Conservation (phyloP, 1,140 invertebrate genomes). For the Piezodorus guildinii region DNA sequence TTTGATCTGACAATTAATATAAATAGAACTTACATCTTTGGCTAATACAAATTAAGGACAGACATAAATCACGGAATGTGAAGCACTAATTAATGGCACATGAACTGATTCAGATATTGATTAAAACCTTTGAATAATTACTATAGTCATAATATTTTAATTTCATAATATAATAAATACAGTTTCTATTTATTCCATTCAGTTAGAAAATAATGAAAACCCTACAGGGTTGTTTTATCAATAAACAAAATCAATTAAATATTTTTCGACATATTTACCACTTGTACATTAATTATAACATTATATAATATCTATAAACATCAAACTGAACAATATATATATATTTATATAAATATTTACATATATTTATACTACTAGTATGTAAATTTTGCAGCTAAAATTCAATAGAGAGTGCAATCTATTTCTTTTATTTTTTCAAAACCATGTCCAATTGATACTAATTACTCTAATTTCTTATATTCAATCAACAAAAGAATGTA, state of each 20-base stretch:
- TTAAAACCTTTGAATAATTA: no score
- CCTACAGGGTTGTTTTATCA: background rate
- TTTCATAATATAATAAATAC: conserved; percentile 6
- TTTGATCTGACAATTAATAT: no score
- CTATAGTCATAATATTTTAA: background rate
- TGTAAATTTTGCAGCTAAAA: no score
- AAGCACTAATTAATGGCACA: background rate
- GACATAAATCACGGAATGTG: background rate
- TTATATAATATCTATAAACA: conserved; percentile 14
- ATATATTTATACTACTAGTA: background rate
- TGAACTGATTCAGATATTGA: no score
- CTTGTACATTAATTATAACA: conserved; percentile 4
- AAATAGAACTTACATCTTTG: background rate
- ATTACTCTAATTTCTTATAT: no score
- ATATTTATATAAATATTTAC: conserved; percentile 1
- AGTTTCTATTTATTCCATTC: background rate
- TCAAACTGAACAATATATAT: conserved; percentile 15
- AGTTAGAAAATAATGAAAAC: background rate
- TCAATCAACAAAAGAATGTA: no score
- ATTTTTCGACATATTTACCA: background rate
- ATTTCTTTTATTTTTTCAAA: no score
- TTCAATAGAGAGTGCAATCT: no score
- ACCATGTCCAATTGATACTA: no score
- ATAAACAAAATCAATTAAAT: no score
- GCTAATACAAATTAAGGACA: background rate